These are phyloP conservation scores for Oreochromis spilurus DNA, from an alignment of 2,113 vertebrate genomes.

Conservation along the genomic window DNA sequence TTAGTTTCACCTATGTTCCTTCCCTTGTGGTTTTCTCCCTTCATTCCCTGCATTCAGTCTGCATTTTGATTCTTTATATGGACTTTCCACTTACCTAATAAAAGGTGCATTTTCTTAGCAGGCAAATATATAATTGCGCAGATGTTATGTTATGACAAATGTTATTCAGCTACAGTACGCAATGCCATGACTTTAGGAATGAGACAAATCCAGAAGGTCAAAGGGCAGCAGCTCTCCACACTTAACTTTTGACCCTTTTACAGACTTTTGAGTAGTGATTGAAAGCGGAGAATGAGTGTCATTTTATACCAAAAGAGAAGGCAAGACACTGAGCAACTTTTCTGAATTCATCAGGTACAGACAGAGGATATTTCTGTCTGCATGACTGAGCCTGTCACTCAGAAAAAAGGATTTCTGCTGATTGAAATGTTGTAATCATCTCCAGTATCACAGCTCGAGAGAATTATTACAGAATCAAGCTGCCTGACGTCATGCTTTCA, in stretches of 20 bases:
- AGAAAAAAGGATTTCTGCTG: not conserved
- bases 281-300: not conserved
- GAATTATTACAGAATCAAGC: not conserved
- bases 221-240: conserved; percentile 31
- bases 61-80: not conserved
- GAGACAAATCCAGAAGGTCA: not conserved
- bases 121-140: not conserved
- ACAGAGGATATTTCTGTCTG: not conserved
- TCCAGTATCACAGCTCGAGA: not conserved
- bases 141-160: not conserved
- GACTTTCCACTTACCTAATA: not conserved
- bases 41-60: not conserved
- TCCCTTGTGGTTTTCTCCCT: not conserved
- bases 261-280: not conserved
- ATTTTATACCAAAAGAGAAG: not conserved
- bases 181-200: not conserved
- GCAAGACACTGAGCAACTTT: not conserved
- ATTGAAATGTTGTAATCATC: not conserved
- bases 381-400: not conserved
- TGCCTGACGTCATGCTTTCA: not conserved
- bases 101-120: not conserved
- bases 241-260: not conserved
- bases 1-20: not conserved
- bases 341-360: not conserved
- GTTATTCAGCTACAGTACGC: not conserved